Percentiles rank a stretch among this genome's conserved stretches.
Evolutionary conservation across 2,113 vertebrate genomes (phyloP).

Genomic region (Ptychochromis oligacanthus): DNA sequence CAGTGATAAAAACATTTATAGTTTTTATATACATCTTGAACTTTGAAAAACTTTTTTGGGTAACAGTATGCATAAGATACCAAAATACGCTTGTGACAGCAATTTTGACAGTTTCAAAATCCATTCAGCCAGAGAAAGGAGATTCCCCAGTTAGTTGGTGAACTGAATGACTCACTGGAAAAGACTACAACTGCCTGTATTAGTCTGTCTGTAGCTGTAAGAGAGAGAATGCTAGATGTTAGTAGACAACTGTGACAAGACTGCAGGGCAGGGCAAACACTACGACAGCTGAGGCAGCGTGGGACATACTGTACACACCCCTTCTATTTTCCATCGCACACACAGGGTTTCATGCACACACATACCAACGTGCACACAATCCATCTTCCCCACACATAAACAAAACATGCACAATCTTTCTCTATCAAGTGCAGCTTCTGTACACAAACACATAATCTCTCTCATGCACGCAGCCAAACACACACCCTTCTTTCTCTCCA

Average conservation of each 20-base stretch:
- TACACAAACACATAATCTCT: constrained; percentile 3
- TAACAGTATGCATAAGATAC: no score
- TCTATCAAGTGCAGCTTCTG: constrained; percentile 31
- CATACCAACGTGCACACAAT: background rate
- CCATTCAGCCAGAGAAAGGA: background rate
- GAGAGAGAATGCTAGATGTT: background rate
- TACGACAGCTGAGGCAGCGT: constrained; percentile 38
- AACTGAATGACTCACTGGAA: background rate
- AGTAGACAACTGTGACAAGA: constrained; percentile 41
- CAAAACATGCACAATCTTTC: constrained; percentile 30
- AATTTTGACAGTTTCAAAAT: background rate
- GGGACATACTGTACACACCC: constrained; percentile 21
- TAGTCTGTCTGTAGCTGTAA: background rate
- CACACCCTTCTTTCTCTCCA: background rate
- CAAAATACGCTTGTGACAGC: background rate
- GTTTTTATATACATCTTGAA: background rate
- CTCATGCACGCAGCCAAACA: background rate
- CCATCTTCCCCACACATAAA: background rate
- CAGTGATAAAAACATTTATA: background rate
- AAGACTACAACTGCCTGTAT: background rate
- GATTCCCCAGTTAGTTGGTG: background rate
- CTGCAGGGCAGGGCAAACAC: constrained; percentile 44
- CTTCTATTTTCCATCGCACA: background rate
- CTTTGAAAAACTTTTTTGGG: background rate
- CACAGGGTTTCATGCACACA: background rate